Conservation (phyloP, 1,140 invertebrate species). For the Drosophila novamexicana region DNA sequence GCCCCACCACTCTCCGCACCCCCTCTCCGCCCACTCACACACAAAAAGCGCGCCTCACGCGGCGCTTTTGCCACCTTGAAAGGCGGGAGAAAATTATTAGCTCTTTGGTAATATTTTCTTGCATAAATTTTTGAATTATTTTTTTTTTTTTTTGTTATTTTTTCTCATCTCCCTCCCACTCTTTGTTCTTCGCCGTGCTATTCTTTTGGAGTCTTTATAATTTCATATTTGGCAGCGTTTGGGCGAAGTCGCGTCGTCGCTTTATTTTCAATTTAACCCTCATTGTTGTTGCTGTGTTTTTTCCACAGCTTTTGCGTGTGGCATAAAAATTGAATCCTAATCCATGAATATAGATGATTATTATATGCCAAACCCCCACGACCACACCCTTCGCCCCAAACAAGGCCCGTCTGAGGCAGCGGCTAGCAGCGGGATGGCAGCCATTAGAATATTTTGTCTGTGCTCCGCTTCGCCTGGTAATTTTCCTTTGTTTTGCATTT, state of each 20-base stretch:
- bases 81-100: conserved; percentile 79
- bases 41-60: conserved; percentile 48
- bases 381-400: background rate
- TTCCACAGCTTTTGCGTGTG: conserved; percentile 54
- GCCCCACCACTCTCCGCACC: background rate
- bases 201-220: conserved; percentile 43
- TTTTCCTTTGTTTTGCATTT: conserved; percentile 81
- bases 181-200: conserved; percentile 16
- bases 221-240: conserved; percentile 46
- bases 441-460: conserved; percentile 69
- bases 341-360: conserved; percentile 85
- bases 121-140: conserved; percentile 83
- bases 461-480: conserved; percentile 46
- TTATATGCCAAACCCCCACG: conserved; percentile 62
- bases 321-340: conserved; percentile 84
- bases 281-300: conserved; percentile 56
- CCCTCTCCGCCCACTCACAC: background rate
- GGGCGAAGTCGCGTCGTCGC: conserved; percentile 44
- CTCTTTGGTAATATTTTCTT: conserved; percentile 84
- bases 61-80: conserved; percentile 75
- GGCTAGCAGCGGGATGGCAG: conserved; percentile 65
- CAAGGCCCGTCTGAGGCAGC: background rate
- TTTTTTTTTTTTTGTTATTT: conserved; percentile 38
- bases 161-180: background rate
- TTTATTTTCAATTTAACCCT: conserved; percentile 84